These are phyloP conservation scores for Nasonia longicornis DNA, from an alignment of 1,140 invertebrate genomes.

Conservation along the genomic window DNA sequence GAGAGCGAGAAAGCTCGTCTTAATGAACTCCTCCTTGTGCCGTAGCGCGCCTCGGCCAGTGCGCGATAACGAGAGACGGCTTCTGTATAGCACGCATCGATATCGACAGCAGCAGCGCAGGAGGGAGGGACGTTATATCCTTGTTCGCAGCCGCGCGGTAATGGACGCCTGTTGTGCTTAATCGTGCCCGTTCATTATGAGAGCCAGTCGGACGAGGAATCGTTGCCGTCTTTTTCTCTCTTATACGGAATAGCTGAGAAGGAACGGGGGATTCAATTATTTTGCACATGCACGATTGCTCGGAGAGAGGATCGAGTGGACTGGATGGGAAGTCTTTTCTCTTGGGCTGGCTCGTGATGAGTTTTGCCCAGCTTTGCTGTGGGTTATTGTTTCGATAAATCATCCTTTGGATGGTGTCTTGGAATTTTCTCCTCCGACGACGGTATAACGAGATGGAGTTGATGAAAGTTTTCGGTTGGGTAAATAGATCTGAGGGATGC, in stretches of 20 bases:
- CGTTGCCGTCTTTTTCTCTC: not conserved
- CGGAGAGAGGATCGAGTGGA: too few relatives aligned
- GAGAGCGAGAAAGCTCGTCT: not conserved
- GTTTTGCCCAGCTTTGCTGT: not conserved
- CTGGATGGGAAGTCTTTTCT: too few relatives aligned
- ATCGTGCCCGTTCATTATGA: constrained; percentile 25
- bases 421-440: not conserved
- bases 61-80: constrained; percentile 28
- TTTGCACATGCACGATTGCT: constrained; percentile 5
- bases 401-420: not conserved
- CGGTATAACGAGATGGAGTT: too few relatives aligned
- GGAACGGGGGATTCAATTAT: constrained; percentile 18
- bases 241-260: not conserved
- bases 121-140: not conserved
- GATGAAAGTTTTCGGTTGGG: too few relatives aligned
- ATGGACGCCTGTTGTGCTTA: constrained; percentile 25
- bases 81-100: not conserved
- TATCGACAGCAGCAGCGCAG: not conserved
- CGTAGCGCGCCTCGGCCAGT: not conserved
- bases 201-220: not conserved
- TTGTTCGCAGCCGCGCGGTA: constrained; percentile 8
- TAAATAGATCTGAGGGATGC: too few relatives aligned
- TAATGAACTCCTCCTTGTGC: constrained; percentile 35
- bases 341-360: not conserved
- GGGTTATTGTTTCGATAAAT: not conserved